These are phyloP conservation scores for Burhinus oedicnemus DNA, from an alignment of 2,113 vertebrate genomes.

Conservation along the genomic window DNA sequence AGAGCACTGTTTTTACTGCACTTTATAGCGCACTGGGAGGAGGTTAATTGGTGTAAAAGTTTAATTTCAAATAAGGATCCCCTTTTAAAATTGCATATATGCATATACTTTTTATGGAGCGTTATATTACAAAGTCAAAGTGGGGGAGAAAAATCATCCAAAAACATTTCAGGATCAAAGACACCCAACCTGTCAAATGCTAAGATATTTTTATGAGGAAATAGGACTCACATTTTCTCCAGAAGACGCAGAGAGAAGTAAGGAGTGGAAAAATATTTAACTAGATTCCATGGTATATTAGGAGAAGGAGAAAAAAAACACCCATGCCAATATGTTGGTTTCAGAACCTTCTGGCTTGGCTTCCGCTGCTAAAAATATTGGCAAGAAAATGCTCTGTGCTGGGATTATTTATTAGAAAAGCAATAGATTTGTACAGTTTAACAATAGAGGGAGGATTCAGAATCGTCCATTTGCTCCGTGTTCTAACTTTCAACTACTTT, in stretches of 20 bases:
- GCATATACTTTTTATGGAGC: constrained; percentile 71
- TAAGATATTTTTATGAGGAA: constrained; percentile 76
- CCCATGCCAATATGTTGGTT: constrained; percentile 58
- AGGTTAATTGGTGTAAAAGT: constrained; percentile 72
- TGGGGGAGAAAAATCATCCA: constrained; percentile 64
- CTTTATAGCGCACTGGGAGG: constrained; percentile 59
- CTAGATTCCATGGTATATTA: constrained; percentile 68
- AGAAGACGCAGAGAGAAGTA: constrained; percentile 69
- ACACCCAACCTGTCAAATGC: constrained; percentile 71
- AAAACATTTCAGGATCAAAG: constrained; percentile 72
- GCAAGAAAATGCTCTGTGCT: constrained; percentile 26
- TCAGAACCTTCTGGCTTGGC: constrained; percentile 62
- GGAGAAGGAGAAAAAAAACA: constrained; percentile 32
- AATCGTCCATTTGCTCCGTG: background rate
- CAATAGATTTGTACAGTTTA: constrained; percentile 50
- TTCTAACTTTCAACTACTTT: constrained; percentile 61
- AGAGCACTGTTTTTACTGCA: constrained; percentile 63
- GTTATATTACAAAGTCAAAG: constrained; percentile 73
- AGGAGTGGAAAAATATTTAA: constrained; percentile 74
- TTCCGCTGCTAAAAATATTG: constrained; percentile 51
- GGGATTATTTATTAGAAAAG: constrained; percentile 60
- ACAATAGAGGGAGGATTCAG: constrained; percentile 53
- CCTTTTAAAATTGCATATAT: constrained; percentile 74
- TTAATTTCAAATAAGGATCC: constrained; percentile 74
- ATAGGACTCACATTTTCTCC: constrained; percentile 74